phyloP scores from a whole-genome alignment of 2,113 vertebrate species.

The Nipponia nippon region DNA sequence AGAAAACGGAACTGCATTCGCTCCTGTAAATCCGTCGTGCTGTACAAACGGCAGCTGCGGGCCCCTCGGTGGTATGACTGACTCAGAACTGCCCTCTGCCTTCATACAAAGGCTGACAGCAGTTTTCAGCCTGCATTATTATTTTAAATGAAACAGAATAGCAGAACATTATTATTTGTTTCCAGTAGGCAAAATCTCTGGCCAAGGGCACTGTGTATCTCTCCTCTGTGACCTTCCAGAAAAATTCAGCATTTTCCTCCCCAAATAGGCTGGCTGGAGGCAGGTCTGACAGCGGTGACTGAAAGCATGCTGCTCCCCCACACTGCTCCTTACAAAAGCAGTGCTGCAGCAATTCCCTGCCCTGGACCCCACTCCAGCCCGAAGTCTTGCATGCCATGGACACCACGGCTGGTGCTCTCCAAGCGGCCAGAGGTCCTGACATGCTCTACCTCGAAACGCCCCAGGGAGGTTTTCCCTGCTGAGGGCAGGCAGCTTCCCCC shows the following conservation, averaged over 20 bases:
- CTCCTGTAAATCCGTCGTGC: accelerated
- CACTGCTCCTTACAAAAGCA: background rate
- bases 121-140: background rate
- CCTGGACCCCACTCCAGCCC: background rate
- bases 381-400: accelerated
- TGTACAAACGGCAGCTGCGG: background rate
- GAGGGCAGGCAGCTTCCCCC: background rate
- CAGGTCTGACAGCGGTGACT: accelerated
- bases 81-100: background rate
- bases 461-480: background rate
- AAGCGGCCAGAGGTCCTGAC: accelerated
- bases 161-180: background rate
- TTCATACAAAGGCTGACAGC: background rate
- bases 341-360: background rate
- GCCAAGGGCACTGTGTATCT: background rate
- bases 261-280: background rate
- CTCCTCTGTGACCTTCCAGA: background rate
- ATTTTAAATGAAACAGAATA: background rate
- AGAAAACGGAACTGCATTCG: accelerated
- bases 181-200: background rate
- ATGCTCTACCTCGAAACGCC: accelerated
- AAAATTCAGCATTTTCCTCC: background rate
- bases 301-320: background rate
- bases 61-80: accelerated
- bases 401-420: background rate